Percentiles rank a stretch among this genome's conserved stretches.
Evolutionary conservation across 2,888 invertebrate species (phyloP).

Genomic region (Halictus ligatus): DNA sequence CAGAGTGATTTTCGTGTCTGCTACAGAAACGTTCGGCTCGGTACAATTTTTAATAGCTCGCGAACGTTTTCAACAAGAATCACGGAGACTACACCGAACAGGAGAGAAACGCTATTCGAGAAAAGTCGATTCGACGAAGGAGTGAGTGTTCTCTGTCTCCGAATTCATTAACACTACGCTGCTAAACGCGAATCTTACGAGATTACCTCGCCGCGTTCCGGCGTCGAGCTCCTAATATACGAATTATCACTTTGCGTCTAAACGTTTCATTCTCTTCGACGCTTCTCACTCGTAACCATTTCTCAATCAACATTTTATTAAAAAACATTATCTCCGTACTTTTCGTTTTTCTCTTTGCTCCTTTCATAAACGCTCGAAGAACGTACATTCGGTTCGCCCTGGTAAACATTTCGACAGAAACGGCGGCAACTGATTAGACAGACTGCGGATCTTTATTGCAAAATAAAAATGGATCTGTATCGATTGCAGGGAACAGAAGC

Average conservation of each 20-base stretch:
- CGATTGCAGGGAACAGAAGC: too few relatives aligned
- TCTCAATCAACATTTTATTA: constrained; percentile 14
- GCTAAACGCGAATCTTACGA: constrained; percentile 13
- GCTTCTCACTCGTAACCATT: constrained; percentile 32
- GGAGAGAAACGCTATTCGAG: constrained; percentile 45
- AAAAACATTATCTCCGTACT: background rate
- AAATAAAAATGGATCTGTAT: background rate
- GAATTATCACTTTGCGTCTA: constrained; percentile 21
- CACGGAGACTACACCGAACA: constrained; percentile 37
- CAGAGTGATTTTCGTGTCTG: constrained; percentile 24
- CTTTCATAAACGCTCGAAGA: background rate
- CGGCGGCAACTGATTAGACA: background rate
- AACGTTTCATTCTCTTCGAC: constrained; percentile 21
- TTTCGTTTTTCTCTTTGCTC: background rate
- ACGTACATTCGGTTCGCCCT: background rate
- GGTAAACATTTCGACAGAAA: constrained; percentile 35
- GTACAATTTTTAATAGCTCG: constrained; percentile 33
- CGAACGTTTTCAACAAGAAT: constrained; percentile 45
- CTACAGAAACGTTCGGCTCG: constrained; percentile 28
- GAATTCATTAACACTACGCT: constrained; percentile 8
- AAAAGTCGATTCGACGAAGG: constrained; percentile 32
- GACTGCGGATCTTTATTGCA: background rate
- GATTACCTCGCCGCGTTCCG: constrained; percentile 7
- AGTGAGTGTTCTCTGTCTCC: constrained; percentile 8
- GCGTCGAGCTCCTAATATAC: background rate